phyloP scores from a whole-genome alignment of 1,140 invertebrate genomes.

The Drosophila repletoides region DNA sequence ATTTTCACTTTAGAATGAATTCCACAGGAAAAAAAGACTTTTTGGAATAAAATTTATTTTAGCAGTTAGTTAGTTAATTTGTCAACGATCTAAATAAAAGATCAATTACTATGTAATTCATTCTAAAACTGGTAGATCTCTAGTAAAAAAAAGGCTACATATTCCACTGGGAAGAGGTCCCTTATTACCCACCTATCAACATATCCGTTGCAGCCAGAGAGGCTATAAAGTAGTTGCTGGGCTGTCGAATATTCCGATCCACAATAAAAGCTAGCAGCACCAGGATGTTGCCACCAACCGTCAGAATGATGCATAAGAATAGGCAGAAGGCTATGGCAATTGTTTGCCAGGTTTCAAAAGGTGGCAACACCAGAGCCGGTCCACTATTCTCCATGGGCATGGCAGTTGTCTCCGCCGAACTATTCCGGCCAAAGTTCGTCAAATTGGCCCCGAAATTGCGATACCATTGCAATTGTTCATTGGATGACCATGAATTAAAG shows the following conservation, averaged over 20 bases:
- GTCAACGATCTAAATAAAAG: no score
- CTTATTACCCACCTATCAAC: constrained; percentile 92
- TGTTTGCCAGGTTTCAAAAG: constrained; percentile 95
- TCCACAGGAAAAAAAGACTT: no score
- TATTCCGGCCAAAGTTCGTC: constrained; percentile 48
- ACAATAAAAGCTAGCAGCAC: constrained; percentile 98
- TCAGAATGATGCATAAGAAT: constrained; percentile 94
- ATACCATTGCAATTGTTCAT: constrained; percentile 66
- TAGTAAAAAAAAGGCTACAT: no score
- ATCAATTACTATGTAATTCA: neutral
- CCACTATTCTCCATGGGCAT: constrained; percentile 50
- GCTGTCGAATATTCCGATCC: constrained; percentile 98
- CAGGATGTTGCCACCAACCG: constrained; percentile 97
- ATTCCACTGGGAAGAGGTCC: no score
- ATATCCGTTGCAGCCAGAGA: constrained; percentile 99
- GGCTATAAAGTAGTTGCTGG: constrained; percentile 99
- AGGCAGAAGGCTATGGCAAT: constrained; percentile 95
- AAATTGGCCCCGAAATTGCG: constrained; percentile 63
- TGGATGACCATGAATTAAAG: constrained; percentile 61
- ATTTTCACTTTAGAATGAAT: no score
- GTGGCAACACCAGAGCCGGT: constrained; percentile 87
- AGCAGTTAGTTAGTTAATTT: neutral
- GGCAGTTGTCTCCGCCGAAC: constrained; percentile 33
- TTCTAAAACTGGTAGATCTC: no score
- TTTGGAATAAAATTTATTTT: no score